Percentiles rank a stretch among this genome's conserved stretches.
These are phyloP conservation scores for Smutsia gigantea DNA, from an alignment of 2,797 vertebrate species.

Conservation along the genomic window DNA sequence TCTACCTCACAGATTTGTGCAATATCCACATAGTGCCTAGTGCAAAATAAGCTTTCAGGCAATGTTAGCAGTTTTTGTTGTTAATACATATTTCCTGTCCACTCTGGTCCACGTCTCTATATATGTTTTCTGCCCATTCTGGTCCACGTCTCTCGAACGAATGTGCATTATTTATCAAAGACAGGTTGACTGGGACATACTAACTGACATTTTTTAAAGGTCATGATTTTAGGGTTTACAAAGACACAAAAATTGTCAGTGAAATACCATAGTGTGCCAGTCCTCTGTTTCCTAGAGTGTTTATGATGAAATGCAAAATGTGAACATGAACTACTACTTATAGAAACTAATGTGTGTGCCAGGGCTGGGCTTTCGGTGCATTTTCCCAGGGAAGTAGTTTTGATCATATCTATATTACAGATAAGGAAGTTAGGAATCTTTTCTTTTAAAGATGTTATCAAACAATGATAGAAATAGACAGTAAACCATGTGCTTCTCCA, in stretches of 20 bases:
- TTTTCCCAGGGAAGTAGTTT: background rate
- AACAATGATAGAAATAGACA: background rate
- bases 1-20: background rate
- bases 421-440: background rate
- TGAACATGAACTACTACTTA: background rate
- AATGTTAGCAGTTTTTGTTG: background rate
- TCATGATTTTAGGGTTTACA: constrained; percentile 29
- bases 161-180: background rate
- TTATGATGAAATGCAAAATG: background rate
- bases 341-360: background rate
- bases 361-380: background rate
- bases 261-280: background rate
- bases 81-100: background rate
- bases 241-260: constrained; percentile 28
- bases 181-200: background rate
- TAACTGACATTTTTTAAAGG: constrained; percentile 27
- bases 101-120: background rate
- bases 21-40: background rate
- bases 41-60: background rate
- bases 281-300: background rate
- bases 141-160: background rate
- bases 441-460: constrained; percentile 18
- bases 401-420: background rate
- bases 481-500: background rate
- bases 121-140: background rate